Evolutionary conservation across 2,113 vertebrate genomes (phyloP).

Genomic region (Chaenogobius annularis): DNA sequence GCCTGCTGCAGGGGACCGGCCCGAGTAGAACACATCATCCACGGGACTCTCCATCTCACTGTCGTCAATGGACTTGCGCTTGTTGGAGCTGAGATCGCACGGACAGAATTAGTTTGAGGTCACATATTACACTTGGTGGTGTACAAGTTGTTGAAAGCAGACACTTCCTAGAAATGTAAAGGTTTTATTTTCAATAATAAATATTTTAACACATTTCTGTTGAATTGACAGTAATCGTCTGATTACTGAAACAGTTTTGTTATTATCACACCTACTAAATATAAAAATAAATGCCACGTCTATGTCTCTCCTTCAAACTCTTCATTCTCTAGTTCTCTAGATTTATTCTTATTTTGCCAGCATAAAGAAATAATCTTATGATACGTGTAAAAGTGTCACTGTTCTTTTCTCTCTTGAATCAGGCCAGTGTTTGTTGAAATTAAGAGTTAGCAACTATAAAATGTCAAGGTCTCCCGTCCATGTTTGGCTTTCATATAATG

Average conservation of each 20-base stretch:
- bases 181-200: no score
- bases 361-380: no score
- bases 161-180: no score
- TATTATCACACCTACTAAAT: not conserved
- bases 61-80: conserved; percentile 94
- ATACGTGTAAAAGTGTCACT: not conserved
- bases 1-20: conserved; percentile 89
- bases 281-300: not conserved
- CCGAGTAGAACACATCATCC: conserved; percentile 94
- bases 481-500: conserved; percentile 31
- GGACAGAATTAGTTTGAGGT: not conserved
- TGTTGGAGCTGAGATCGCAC: conserved; percentile 83
- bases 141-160: no score
- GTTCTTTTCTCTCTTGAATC: not conserved
- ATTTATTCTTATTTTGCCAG: no score
- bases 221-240: not conserved
- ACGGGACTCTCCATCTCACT: conserved; percentile 96
- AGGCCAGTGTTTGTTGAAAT: conserved; percentile 22
- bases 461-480: conserved; percentile 21
- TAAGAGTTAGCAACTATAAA: conserved; percentile 9
- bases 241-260: not conserved
- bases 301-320: not conserved
- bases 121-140: not conserved
- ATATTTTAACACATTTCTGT: not conserved
- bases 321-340: not conserved